These are phyloP conservation scores for Paedocypris sp. DNA, from an alignment of 2,113 vertebrate species.

Conservation along the genomic window DNA sequence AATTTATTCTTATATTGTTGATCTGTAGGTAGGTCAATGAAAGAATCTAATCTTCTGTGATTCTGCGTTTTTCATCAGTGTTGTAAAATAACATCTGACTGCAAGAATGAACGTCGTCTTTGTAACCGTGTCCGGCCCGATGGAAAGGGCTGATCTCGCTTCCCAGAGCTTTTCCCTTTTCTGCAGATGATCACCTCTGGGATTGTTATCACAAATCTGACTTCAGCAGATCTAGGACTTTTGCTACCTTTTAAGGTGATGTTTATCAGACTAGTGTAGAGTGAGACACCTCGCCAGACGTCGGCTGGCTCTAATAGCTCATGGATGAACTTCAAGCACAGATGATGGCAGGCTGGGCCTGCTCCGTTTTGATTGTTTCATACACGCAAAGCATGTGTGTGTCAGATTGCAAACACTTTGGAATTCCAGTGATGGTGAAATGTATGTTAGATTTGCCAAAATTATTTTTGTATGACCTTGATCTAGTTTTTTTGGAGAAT, in stretches of 20 bases:
- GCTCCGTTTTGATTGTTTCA: not conserved
- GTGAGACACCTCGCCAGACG: not conserved
- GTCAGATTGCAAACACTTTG: not conserved
- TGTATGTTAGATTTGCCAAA: not conserved
- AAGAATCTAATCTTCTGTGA: too few relatives aligned
- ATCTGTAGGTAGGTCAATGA: too few relatives aligned
- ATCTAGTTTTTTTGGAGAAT: too few relatives aligned
- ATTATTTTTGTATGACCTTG: too few relatives aligned
- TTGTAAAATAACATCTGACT: too few relatives aligned
- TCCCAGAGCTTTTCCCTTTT: not conserved
- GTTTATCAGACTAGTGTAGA: not conserved
- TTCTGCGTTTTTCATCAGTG: too few relatives aligned
- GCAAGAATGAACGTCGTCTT: too few relatives aligned
- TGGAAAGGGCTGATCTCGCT: too few relatives aligned
- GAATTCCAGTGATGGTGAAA: not conserved
- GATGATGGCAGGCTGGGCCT: slow-evolving; percentile 8
- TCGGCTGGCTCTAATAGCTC: not conserved
- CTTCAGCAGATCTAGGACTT: not conserved
- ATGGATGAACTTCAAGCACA: not conserved
- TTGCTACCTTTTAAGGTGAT: slow-evolving; percentile 17
- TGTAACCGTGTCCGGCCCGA: too few relatives aligned
- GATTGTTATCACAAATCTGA: slow-evolving; percentile 3
- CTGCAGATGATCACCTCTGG: not conserved
- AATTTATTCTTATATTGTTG: too few relatives aligned
- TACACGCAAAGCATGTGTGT: not conserved